Percentiles rank a stretch among this genome's conserved stretches.
These are phyloP conservation scores for Cranoglanis bouderius DNA, from an alignment of 2,113 vertebrate species.

Conservation along the genomic window DNA sequence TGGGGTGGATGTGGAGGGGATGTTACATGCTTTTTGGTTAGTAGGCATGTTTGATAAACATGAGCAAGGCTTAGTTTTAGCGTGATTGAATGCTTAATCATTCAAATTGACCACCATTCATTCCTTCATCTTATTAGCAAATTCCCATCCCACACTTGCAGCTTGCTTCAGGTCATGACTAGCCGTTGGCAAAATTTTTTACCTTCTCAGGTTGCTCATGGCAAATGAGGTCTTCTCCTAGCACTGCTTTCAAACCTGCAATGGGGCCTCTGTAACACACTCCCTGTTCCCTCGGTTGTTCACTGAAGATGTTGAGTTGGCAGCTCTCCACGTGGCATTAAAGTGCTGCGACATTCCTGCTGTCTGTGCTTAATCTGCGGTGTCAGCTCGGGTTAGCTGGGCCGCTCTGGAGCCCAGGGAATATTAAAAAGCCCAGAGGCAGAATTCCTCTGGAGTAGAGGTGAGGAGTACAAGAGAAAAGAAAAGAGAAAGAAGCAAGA, in stretches of 20 bases:
- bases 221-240: constrained; percentile 22
- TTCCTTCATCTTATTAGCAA: constrained; percentile 35
- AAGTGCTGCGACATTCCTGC: constrained; percentile 94
- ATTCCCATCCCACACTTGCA: constrained; percentile 34
- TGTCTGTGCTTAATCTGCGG: constrained; percentile 98
- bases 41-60: neutral
- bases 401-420: constrained; percentile 83
- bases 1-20: neutral
- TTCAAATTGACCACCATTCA: neutral
- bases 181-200: neutral
- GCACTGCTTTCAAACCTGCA: neutral
- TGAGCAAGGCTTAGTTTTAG: neutral
- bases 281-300: constrained; percentile 65
- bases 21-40: neutral
- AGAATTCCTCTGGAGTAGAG: constrained; percentile 88
- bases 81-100: neutral
- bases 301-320: constrained; percentile 85
- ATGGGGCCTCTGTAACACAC: constrained; percentile 17
- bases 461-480: constrained; percentile 77
- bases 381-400: constrained; percentile 99
- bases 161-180: constrained; percentile 40
- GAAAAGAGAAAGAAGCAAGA: constrained; percentile 73
- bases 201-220: constrained; percentile 12
- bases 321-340: constrained; percentile 93
- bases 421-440: constrained; percentile 96